Conservation (phyloP, 2,113 vertebrate genomes). For the Oceanites oceanicus region DNA sequence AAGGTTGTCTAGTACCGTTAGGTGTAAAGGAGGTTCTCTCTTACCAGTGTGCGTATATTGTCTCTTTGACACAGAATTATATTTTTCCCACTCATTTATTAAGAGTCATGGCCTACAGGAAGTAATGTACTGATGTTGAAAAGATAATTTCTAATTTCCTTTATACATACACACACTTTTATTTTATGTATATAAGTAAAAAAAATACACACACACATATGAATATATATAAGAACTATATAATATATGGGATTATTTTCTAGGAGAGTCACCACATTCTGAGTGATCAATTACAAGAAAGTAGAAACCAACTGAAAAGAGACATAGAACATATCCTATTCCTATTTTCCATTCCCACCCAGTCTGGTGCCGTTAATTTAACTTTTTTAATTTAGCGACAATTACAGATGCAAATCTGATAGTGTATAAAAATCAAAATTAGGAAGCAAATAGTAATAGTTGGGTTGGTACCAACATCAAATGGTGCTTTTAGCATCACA, state of each 20-base stretch:
- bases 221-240: neutral
- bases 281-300: neutral
- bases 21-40: neutral
- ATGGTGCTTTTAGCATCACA: neutral
- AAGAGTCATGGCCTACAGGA: neutral
- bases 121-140: neutral
- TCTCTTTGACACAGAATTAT: neutral
- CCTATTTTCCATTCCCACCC: neutral
- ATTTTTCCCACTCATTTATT: neutral
- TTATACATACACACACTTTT: neutral
- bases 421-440: neutral
- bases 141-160: neutral
- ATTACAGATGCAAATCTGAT: constrained; percentile 36
- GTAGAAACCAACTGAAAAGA: neutral
- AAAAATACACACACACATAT: neutral
- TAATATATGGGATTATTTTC: neutral
- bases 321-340: neutral
- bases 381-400: neutral
- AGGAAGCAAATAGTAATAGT: constrained; percentile 1
- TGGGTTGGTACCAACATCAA: constrained; percentile 12
- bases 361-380: neutral
- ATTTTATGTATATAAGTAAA: neutral
- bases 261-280: neutral
- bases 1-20: neutral
- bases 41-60: neutral